phyloP scores from a whole-genome alignment of 2,113 vertebrate species.

The Rana temporaria region DNA sequence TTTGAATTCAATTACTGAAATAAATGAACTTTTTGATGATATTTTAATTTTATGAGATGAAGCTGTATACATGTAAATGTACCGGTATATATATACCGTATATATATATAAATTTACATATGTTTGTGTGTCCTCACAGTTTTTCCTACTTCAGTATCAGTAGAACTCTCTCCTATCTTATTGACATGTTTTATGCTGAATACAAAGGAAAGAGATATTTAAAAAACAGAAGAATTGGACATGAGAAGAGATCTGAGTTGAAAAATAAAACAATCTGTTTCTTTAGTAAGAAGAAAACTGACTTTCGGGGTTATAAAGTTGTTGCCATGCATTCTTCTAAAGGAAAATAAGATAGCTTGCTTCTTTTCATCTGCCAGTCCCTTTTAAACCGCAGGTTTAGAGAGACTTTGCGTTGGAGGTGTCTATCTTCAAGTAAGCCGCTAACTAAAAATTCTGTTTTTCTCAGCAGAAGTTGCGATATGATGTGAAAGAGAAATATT shows the following conservation, averaged over 20 bases:
- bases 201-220: conserved; percentile 2
- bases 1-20: too few species aligned
- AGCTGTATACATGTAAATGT: too few species aligned
- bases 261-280: conserved; percentile 59
- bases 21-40: too few species aligned
- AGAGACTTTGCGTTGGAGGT: conserved; percentile 61
- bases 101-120: background rate
- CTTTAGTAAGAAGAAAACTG: conserved; percentile 48
- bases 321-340: conserved; percentile 66
- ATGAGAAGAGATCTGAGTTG: conserved; percentile 60
- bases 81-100: background rate
- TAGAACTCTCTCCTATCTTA: background rate
- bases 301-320: conserved; percentile 64
- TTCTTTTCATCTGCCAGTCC: conserved; percentile 66
- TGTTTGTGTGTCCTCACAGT: background rate
- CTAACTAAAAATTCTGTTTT: conserved; percentile 73
- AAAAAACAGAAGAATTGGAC: conserved; percentile 40
- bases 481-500: conserved; percentile 71
- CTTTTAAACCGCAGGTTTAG: conserved; percentile 68
- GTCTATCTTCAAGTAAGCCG: conserved; percentile 66
- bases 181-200: background rate
- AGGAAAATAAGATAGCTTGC: conserved; percentile 65
- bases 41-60: too few species aligned
- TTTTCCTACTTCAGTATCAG: background rate
- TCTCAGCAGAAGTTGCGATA: conserved; percentile 77